Base-by-base conservation (phyloP, 2,797 vertebrate species). In the Novumbra hubbsi region DNA sequence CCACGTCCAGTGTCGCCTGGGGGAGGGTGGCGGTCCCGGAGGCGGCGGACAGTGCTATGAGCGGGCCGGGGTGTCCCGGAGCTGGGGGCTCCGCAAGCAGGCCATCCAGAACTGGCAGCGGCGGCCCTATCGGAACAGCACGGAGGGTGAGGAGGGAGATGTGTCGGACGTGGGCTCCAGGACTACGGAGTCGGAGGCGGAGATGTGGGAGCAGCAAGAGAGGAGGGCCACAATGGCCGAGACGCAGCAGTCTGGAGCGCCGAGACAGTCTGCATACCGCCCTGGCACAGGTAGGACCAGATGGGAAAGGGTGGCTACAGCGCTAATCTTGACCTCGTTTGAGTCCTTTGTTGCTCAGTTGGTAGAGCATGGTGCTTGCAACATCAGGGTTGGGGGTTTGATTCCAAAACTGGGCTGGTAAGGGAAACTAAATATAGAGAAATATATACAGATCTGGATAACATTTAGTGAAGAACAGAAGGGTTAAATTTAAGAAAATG, bases 41-140 rank as follows among this genome's bases (percentile, higher is more conserved):
- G 88, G 91, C 0, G 95, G 95, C 5, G 86, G 92, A 0, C 90
- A 90, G 4, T 76, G 77, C 19, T 81, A 88, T 0, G 92, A 90
- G 0, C 85, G 93, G 52, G 86, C 89, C 0, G 88, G 82, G 0
- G 81, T 86, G 2, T 90, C 90, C 0, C 95, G 95, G 15, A 95
- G 95, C 83, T 97, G 97, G 68, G 98, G 95, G 27, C 95, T 99
- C 48, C 94, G 97, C 27, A 95, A 98, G 52, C 98, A 99, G 85
- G 98, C 98, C 55, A 98, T 99, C 86, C 97, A 99, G 82, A 99
- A 99, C 92, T 99, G 97, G 98, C 96, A 99, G 86, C 95, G 96
- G 45, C 91, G 97, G 74, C 98, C 98, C 0, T 98, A 98, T 87
- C 93, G 95, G 74, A 98, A 98, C 93, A 99, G 98, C 94, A 99